These are phyloP conservation scores for Equus przewalskii DNA, from an alignment of 2,113 vertebrate species.

Conservation along the genomic window DNA sequence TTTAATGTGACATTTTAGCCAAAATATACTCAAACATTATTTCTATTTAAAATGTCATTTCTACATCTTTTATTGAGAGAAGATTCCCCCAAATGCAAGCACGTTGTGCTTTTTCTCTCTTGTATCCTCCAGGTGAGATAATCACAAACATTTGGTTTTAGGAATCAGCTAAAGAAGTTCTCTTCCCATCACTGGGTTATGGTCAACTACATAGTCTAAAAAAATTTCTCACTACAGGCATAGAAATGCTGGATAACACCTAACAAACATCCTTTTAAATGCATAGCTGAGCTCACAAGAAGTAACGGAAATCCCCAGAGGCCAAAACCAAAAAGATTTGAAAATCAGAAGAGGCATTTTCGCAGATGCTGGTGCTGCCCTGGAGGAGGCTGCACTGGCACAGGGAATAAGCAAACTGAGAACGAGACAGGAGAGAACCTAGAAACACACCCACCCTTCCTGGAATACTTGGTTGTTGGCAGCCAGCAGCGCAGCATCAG, in stretches of 20 bases:
- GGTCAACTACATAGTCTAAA: neutral
- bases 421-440: neutral
- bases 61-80: neutral
- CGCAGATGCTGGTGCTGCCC: neutral
- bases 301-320: neutral
- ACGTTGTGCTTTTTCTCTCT: neutral
- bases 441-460: neutral
- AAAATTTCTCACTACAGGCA: neutral
- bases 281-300: neutral
- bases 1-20: slow-evolving; percentile 12
- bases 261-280: slow-evolving; percentile 40
- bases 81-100: neutral
- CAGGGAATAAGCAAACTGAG: neutral
- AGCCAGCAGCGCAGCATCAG: neutral
- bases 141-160: slow-evolving; percentile 10
- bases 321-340: neutral
- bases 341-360: neutral
- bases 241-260: neutral
- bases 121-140: neutral
- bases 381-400: neutral
- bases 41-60: slow-evolving; percentile 42
- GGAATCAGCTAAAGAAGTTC: neutral
- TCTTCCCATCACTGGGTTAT: neutral
- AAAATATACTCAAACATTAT: neutral
- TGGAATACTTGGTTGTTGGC: neutral